Base-by-base conservation (phyloP, 2,888 invertebrate genomes). In the Acronicta leporina region DNA sequence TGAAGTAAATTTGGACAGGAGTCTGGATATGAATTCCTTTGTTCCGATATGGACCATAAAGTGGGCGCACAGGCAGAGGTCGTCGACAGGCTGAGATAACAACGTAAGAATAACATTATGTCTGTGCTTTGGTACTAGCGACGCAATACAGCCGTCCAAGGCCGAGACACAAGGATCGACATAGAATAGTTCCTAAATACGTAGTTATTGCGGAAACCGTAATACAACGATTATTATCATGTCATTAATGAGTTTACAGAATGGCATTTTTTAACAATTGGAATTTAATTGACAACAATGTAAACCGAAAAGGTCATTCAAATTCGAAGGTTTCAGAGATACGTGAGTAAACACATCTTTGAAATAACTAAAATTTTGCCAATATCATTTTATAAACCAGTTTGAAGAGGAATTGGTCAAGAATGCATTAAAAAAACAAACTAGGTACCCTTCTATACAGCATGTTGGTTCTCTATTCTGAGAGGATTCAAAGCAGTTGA, bases 81-180 rank as follows among this genome's bases (percentile, higher is more conserved):
- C 77, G 64, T 58, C 71, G 68, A 65, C 71, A 71, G 71, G 35
- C 79, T 62, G 53, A 66, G 79, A 77, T 77, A 77, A 72, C 72
- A 74, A 68, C 57, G 63, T 63, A 68, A 73, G 63, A 72, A 73
- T 53, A 71, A 79, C 68, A 68, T 68, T 64, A 73, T 63, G 56
- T 59, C 56, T 68, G 73, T 73, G 70, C 70, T 68, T 70, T 57
- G 60, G 52, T 62, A 50, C 62, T 56, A 55, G 54, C 63, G 76
- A 73, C 77, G 77, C 77, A 79, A 73, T 77, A 66, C 68, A 75
- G 40, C 51, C 59, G 63, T 48, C 54, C 76, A 77, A 79, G 76
- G 76, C 73, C 68, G 52, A 60, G 64, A 65, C 59, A 67, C 63
- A 73, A 70, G 55, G 62, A 79, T 63, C 51, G 51, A 61, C 50